Evolutionary conservation across 1,140 invertebrate genomes (phyloP).

Genomic region (Kradibia gibbosae): DNA sequence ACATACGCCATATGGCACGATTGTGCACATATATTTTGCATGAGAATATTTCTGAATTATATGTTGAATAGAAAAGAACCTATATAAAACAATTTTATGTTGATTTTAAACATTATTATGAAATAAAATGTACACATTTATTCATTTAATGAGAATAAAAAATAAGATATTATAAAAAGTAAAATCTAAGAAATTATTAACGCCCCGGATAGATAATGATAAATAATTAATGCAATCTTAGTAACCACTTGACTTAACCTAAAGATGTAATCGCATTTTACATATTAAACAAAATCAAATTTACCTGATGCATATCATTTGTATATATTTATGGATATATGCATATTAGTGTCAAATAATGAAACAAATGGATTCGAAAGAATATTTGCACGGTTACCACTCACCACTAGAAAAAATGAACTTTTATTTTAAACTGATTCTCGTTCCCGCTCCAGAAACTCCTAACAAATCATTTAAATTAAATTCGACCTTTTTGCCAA

Average conservation of each 20-base stretch:
- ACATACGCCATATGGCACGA: conserved; percentile 25
- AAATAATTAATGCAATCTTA: not conserved
- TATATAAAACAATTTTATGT: not conserved
- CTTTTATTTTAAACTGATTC: too few species aligned
- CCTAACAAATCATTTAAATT: too few species aligned
- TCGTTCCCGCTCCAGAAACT: too few species aligned
- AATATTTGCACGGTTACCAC: not conserved
- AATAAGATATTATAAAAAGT: too few species aligned
- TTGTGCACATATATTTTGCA: not conserved
- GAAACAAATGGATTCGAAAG: conserved; percentile 3
- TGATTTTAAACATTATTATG: too few species aligned
- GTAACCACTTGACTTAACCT: conserved; percentile 8
- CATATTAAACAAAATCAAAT: not conserved
- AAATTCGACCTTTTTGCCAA: too few species aligned
- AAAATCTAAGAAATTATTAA: too few species aligned
- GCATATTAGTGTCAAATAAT: not conserved
- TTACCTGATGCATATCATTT: not conserved
- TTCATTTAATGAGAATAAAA: too few species aligned
- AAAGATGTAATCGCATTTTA: not conserved
- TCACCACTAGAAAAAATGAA: too few species aligned
- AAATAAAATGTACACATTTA: too few species aligned
- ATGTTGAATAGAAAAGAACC: not conserved
- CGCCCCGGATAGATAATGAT: too few species aligned
- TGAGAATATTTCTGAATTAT: not conserved
- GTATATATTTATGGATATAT: not conserved